A percentile compares a stretch with the other conserved stretches of the same genome.
phyloP scores from a whole-genome alignment of 2,888 invertebrate species.

The Parelbella ahira region DNA sequence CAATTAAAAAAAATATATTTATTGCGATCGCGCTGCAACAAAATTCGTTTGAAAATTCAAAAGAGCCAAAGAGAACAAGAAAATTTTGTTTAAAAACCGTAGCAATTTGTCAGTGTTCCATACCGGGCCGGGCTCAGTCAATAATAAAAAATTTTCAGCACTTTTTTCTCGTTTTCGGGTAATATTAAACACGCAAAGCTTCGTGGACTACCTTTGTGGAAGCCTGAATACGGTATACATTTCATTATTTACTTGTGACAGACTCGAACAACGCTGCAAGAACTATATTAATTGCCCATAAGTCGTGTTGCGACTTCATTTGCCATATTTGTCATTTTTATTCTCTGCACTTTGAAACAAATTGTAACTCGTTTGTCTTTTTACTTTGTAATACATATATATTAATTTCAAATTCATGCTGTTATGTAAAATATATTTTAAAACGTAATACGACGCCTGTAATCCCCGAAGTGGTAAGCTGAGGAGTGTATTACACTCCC shows the following conservation, averaged over 20 bases:
- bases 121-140: conserved; percentile 66
- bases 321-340: conserved; percentile 22
- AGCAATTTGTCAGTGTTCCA: conserved; percentile 72
- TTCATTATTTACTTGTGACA: conserved; percentile 63
- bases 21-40: conserved; percentile 42
- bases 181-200: conserved; percentile 71
- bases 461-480: too few relatives aligned
- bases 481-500: too few relatives aligned
- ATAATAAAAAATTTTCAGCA: conserved; percentile 62
- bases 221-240: conserved; percentile 52
- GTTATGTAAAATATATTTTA: too few relatives aligned
- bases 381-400: conserved; percentile 3
- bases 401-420: too few relatives aligned
- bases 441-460: too few relatives aligned
- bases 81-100: conserved; percentile 58
- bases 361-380: conserved; percentile 5
- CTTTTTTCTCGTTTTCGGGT: conserved; percentile 67
- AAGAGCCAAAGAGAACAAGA: conserved; percentile 43
- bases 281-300: conserved; percentile 50
- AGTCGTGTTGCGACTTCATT: conserved; percentile 22
- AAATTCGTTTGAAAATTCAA: conserved; percentile 43
- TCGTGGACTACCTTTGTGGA: conserved; percentile 48
- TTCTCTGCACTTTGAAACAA: conserved; percentile 19
- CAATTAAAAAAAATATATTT: conserved; percentile 52
- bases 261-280: conserved; percentile 57